Base-by-base conservation (phyloP, 2,888 invertebrate genomes). In the Phania funesta region DNA sequence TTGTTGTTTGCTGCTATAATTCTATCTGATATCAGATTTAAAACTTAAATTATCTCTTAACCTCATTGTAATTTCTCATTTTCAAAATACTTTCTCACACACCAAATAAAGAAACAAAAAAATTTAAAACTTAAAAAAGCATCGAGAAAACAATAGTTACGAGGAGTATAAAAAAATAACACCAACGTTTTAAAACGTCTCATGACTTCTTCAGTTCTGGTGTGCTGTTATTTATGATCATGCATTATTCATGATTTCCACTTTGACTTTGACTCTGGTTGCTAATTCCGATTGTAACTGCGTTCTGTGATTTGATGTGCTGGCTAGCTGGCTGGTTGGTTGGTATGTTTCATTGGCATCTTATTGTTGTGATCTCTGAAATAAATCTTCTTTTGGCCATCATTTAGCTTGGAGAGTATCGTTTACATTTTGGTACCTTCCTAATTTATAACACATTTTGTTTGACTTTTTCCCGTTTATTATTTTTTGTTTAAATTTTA, bases 221-320 rank as follows among this genome's bases (percentile, higher is more conserved):
- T 8, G 35, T 48, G 62, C 62, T 11, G 38, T 54, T 60, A 41
- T 75, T 70, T 70, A 68, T 35, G 75, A 26, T 75, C 80, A 74
- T 82, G 58, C 62, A 82, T 82, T 82, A 82, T 82, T 82, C 81
- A 82, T 82, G 81, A 76, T 73, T 50, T 68, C 16, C 62, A 56
- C 44, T 54, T 35, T 54, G 38, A 50, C 29, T 58, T 32, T 35
- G 74, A 22, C 48, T 58, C 20, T 64, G 50, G 38, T 44, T 67
- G 67, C 75, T 54, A 74, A 74, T 74, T 26, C 48, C 38, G 56
- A 48, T 38, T 24, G 62, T 67, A 50, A 67, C 13, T 54, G 22
- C 9, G 35, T 26, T 41, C 18, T 24, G 60, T 38, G 20, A 44
- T 54, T 29, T 32, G 32, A 32, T 64, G 16, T 44, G 20, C 20